Evolutionary conservation across 2,113 vertebrate genomes (phyloP).

Genomic region (Vidua macroura): DNA sequence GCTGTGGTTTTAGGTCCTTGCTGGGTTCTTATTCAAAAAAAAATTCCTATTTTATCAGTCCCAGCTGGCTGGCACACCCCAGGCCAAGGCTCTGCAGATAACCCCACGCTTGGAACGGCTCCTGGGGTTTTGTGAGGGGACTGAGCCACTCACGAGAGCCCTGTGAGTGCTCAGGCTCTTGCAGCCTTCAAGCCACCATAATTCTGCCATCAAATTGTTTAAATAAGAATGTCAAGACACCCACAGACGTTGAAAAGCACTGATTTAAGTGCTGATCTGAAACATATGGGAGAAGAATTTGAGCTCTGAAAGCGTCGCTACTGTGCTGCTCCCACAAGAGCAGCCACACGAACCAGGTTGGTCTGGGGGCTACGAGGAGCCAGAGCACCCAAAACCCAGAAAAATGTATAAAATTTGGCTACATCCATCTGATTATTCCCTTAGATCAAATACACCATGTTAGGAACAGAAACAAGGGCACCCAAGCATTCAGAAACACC

Average conservation of each 20-base stretch:
- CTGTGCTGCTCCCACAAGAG: not conserved
- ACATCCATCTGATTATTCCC: not conserved
- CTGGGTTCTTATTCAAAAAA: not conserved
- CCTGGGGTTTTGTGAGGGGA: not conserved
- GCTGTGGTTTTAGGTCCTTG: not conserved
- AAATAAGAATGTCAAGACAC: constrained; percentile 26
- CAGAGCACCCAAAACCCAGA: not conserved
- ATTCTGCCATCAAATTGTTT: constrained; percentile 43
- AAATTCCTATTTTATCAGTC: not conserved
- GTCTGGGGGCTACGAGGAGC: accelerated
- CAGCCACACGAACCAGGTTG: not conserved
- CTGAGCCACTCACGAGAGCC: not conserved
- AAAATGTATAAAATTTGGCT: not conserved
- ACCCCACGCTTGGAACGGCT: not conserved
- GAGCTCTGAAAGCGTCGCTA: not conserved
- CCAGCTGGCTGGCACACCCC: not conserved
- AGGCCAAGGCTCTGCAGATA: not conserved
- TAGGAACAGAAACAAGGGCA: not conserved
- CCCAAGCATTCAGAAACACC: not conserved
- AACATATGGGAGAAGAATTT: constrained; percentile 30
- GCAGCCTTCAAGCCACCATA: not conserved
- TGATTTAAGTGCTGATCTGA: constrained; percentile 5
- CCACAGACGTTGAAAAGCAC: not conserved
- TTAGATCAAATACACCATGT: not conserved
- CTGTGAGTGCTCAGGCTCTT: not conserved